These are phyloP conservation scores for Colistium nudipinnis DNA, from an alignment of 2,113 vertebrate species.

Conservation along the genomic window DNA sequence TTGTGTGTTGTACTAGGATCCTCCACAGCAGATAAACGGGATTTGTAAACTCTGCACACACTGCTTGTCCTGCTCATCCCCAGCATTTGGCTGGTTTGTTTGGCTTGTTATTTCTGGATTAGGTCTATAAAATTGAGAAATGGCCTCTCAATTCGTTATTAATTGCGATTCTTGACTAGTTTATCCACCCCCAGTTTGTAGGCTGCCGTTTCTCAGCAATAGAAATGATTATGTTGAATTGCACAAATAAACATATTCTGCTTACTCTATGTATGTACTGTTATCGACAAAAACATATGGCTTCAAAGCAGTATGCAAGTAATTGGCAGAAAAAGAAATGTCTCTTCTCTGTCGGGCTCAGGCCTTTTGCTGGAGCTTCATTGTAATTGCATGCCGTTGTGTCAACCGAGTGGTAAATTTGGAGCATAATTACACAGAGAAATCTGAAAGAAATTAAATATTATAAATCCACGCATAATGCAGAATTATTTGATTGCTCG, in stretches of 20 bases:
- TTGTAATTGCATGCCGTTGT: slow-evolving; percentile 40
- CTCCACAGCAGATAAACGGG: slow-evolving; percentile 24
- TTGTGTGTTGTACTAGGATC: slow-evolving; percentile 4
- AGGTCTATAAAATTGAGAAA: slow-evolving; percentile 12
- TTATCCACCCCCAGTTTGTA: neutral
- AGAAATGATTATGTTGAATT: slow-evolving; percentile 44
- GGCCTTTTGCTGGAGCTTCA: slow-evolving; percentile 33
- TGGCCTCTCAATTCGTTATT: slow-evolving; percentile 5
- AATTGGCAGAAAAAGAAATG: slow-evolving; percentile 24
- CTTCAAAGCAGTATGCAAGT: slow-evolving; percentile 19
- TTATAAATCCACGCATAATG: slow-evolving; percentile 47
- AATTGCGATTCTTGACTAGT: slow-evolving; percentile 24
- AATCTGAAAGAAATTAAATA: slow-evolving; percentile 48
- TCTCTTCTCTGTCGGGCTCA: slow-evolving; percentile 17
- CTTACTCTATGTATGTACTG: slow-evolving; percentile 22
- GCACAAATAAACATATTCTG: slow-evolving; percentile 29
- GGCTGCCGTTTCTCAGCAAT: slow-evolving; percentile 26
- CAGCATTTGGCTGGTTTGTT: slow-evolving; percentile 24
- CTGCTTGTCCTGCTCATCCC: neutral
- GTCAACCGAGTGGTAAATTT: slow-evolving; percentile 37
- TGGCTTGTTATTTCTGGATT: slow-evolving; percentile 27
- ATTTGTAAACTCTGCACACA: slow-evolving; percentile 22
- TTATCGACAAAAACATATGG: slow-evolving; percentile 58
- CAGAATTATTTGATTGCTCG: slow-evolving; percentile 13
- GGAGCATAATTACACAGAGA: slow-evolving; percentile 38